Base-by-base conservation (phyloP, 2,797 vertebrate genomes). In the Poecile montanus region DNA sequence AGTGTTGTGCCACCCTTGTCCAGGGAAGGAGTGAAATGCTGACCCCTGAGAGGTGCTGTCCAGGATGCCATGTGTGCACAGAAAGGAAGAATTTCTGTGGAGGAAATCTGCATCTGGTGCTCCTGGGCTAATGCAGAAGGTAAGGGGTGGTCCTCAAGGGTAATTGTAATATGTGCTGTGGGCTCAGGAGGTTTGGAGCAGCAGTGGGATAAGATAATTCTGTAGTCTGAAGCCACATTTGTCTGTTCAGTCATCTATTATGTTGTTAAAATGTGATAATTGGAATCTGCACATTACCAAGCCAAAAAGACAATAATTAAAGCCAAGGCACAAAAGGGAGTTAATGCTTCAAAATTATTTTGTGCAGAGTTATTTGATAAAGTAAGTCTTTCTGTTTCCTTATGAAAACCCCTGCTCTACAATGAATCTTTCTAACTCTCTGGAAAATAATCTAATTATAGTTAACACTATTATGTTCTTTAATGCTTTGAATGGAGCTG, bases 361-460 rank as follows among this genome's bases (percentile, higher is more conserved):
- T 73, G 27, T 65, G 83, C n/a, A 25, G 74, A 93, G 53, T 54
- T 86, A 71, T 94, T 93, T 61, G 57, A 92, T 63, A 78, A 91
- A 86, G 62, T 77, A 72, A 85, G 75, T 78, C 44, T 67, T 95
- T 80, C 82, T 86, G 19, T 42, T 95, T 95, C 67, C 21, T 66
- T 80, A 45, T 61, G 53, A 82, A 91, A 93, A 63, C 45, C 42
- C 23, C 27, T 60, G 22, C 42, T 91, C 62, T 76, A 56, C 71
- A 74, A 81, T 51, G 74, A 62, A 61, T 93, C 88, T 88, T 88
- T 73, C 15, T 9, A 94, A 80, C 53, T 85, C 75, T 80, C 81
- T 93, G 81, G 92, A 91, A 96, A 93, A 82, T 88, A 82, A 95
- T 91, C 92, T 93, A 90, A 87, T 96, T 94, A 94, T 61, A 67